These are phyloP conservation scores for Xenus cinereus DNA, from an alignment of 2,113 vertebrate species.

Conservation along the genomic window DNA sequence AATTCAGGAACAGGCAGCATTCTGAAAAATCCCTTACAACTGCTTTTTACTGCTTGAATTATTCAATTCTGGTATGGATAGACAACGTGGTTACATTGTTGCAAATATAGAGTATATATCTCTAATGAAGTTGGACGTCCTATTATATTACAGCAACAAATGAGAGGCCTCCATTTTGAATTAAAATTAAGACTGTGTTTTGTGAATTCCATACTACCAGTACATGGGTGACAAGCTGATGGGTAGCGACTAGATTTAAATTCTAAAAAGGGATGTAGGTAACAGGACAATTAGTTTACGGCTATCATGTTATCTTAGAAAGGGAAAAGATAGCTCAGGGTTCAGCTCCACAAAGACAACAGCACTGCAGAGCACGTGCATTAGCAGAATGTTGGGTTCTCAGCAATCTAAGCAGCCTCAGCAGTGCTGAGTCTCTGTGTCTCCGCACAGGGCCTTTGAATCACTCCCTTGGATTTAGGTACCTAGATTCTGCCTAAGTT, in stretches of 20 bases:
- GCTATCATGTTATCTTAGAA: background rate
- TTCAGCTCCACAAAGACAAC: background rate
- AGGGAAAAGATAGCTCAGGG: background rate
- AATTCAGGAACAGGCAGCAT: background rate
- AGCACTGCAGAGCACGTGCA: rapidly evolving
- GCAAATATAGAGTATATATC: background rate
- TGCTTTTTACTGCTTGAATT: background rate
- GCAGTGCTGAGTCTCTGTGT: background rate
- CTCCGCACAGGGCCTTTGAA: background rate
- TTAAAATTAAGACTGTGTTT: background rate
- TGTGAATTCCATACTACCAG: background rate
- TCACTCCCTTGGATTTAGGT: background rate
- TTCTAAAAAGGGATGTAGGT: background rate
- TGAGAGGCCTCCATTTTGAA: background rate
- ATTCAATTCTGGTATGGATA: background rate
- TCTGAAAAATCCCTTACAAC: background rate
- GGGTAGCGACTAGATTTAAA: background rate
- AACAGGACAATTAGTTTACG: background rate
- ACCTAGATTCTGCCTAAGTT: slow-evolving; percentile 1
- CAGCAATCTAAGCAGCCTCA: background rate
- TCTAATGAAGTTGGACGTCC: background rate
- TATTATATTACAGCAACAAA: background rate
- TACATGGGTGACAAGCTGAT: background rate
- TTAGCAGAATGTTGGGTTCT: background rate
- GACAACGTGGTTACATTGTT: background rate